Evolutionary conservation across 2,888 invertebrate genomes (phyloP).

Genomic region (Zele albiditarsus): DNA sequence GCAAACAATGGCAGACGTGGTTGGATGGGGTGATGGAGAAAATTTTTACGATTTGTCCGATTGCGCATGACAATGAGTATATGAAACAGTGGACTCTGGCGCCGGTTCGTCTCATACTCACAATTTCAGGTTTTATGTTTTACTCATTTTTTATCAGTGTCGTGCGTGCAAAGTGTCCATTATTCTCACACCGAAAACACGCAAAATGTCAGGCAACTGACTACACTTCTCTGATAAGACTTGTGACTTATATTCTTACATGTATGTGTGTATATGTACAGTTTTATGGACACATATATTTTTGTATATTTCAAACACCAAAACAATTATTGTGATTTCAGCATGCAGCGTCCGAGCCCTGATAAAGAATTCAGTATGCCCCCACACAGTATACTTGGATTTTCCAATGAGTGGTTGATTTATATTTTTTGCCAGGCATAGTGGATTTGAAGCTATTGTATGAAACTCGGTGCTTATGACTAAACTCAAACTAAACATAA

Average conservation of each 20-base stretch:
- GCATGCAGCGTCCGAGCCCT: too few relatives aligned
- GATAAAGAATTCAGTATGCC: too few relatives aligned
- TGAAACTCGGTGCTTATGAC: too few relatives aligned
- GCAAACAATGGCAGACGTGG: conserved; percentile 61
- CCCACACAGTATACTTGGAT: too few relatives aligned
- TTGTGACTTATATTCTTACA: conserved; percentile 36
- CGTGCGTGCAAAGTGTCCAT: conserved; percentile 17
- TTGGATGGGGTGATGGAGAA: conserved; percentile 13
- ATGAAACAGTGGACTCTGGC: conserved; percentile 48
- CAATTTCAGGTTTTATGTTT: conserved; percentile 12
- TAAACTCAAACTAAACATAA: too few relatives aligned
- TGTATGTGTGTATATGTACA: background rate
- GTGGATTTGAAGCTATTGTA: too few relatives aligned
- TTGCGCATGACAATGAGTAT: conserved; percentile 59
- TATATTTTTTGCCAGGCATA: too few relatives aligned
- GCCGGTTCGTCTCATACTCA: conserved; percentile 40
- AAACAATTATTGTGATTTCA: too few relatives aligned
- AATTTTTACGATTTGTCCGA: conserved; percentile 50
- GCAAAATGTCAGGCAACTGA: conserved; percentile 27
- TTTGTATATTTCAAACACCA: too few relatives aligned
- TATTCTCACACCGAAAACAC: conserved; percentile 9
- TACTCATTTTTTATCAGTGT: conserved; percentile 32
- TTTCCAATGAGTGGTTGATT: too few relatives aligned
- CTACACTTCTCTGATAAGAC: conserved; percentile 19
- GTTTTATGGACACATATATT: too few relatives aligned